Evolutionary conservation across 2,888 invertebrate genomes (phyloP).

Genomic region (Dascillus cervinus): DNA sequence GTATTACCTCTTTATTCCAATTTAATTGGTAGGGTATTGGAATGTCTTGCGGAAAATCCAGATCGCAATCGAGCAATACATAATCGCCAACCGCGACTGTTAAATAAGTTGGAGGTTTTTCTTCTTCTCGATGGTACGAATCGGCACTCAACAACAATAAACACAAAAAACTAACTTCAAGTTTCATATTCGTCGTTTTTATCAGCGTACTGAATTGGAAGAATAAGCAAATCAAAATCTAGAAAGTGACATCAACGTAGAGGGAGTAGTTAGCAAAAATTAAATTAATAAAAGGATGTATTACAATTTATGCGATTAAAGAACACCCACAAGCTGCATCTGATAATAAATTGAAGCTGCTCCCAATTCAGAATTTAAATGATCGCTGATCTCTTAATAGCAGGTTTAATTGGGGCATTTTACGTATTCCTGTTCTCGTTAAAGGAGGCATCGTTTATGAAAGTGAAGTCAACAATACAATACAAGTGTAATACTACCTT

Average conservation of each 20-base stretch:
- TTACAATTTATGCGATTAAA: slow-evolving; percentile 15
- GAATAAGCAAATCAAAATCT: slow-evolving; percentile 14
- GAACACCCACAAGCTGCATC: too few species aligned
- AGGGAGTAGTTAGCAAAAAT: slow-evolving; percentile 21
- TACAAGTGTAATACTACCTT: slow-evolving; percentile 13
- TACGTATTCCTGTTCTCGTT: too few species aligned
- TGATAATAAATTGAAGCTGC: too few species aligned
- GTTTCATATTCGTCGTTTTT: too few species aligned
- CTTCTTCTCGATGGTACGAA: slow-evolving; percentile 31
- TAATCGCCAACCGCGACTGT: slow-evolving; percentile 70
- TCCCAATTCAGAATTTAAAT: too few species aligned
- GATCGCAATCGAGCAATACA: slow-evolving; percentile 73
- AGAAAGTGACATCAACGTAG: too few species aligned
- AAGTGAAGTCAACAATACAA: too few species aligned
- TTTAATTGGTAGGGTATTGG: slow-evolving; percentile 79
- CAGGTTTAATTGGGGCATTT: too few species aligned
- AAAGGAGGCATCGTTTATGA: too few species aligned
- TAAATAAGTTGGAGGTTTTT: slow-evolving; percentile 33
- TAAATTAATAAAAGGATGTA: slow-evolving; percentile 19
- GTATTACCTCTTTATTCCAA: slow-evolving; percentile 86
- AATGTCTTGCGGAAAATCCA: slow-evolving; percentile 81
- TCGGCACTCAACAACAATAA: slow-evolving; percentile 13
- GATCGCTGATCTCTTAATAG: too few species aligned
- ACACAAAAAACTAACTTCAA: too few species aligned
- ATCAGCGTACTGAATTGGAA: too few species aligned